Evolutionary conservation across 2,113 vertebrate species (phyloP).

Genomic region (Castor canadensis): DNA sequence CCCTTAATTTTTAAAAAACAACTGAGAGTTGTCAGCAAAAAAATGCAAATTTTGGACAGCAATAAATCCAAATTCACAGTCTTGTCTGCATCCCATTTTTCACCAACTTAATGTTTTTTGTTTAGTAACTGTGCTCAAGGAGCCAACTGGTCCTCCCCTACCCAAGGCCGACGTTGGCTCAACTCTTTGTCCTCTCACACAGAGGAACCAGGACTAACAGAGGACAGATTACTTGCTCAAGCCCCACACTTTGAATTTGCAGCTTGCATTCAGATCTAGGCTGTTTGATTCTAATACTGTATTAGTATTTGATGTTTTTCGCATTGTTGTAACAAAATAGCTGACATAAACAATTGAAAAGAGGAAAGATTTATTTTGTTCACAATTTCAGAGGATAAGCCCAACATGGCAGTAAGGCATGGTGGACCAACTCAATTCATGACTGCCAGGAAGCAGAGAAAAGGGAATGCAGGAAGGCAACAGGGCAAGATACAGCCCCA

Average conservation of each 20-base stretch:
- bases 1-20: neutral
- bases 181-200: neutral
- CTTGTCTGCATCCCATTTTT: neutral
- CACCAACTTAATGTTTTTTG: neutral
- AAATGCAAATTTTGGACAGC: neutral
- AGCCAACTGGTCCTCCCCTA: neutral
- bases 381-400: too few relatives aligned
- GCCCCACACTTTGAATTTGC: neutral
- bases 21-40: neutral
- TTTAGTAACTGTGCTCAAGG: neutral
- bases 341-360: too few relatives aligned
- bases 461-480: too few relatives aligned
- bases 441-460: too few relatives aligned
- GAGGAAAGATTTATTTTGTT: too few relatives aligned
- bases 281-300: neutral
- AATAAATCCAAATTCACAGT: neutral
- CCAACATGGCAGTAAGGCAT: too few relatives aligned
- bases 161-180: neutral
- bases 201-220: neutral
- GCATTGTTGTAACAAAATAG: too few relatives aligned
- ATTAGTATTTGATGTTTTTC: too few relatives aligned
- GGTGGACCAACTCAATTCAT: too few relatives aligned
- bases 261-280: neutral
- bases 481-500: too few relatives aligned
- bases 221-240: neutral